phyloP scores from a whole-genome alignment of 1,140 invertebrate species.

The Drosophila ananassae region DNA sequence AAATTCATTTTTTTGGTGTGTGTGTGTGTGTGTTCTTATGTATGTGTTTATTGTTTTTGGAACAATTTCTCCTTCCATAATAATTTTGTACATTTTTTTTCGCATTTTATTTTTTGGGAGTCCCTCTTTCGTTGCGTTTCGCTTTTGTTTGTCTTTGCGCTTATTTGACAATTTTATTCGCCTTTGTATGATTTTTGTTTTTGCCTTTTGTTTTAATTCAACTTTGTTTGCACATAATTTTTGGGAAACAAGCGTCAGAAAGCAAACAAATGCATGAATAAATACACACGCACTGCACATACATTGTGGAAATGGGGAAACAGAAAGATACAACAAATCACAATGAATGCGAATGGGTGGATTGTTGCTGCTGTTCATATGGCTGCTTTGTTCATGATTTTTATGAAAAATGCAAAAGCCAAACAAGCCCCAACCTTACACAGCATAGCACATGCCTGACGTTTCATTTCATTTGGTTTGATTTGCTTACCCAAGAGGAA shows the following conservation, averaged over 20 bases:
- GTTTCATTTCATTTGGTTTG: conserved; percentile 64
- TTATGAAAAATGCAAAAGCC: conserved; percentile 71
- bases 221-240: conserved; percentile 80
- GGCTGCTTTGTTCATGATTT: conserved; percentile 27
- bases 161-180: conserved; percentile 78
- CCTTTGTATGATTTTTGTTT: conserved; percentile 27
- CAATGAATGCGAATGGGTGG: conserved; percentile 68
- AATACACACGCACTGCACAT: conserved; percentile 45
- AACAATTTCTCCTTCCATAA: conserved; percentile 25
- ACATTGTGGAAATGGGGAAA: background rate
- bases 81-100: conserved; percentile 20
- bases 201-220: conserved; percentile 67
- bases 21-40: conserved; percentile 19
- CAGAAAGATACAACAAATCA: conserved; percentile 42
- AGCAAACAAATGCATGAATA: conserved; percentile 81
- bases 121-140: conserved; percentile 17
- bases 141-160: conserved; percentile 77
- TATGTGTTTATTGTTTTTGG: conserved; percentile 41
- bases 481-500: conserved; percentile 37
- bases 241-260: conserved; percentile 80
- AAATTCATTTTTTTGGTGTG: conserved; percentile 62
- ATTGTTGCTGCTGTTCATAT: conserved; percentile 50
- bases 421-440: conserved; percentile 49
- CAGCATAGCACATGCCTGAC: conserved; percentile 8
- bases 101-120: conserved; percentile 27